Evolutionary conservation across 2,797 vertebrate species (phyloP).

Genomic region (Bovichtus diacanthus): DNA sequence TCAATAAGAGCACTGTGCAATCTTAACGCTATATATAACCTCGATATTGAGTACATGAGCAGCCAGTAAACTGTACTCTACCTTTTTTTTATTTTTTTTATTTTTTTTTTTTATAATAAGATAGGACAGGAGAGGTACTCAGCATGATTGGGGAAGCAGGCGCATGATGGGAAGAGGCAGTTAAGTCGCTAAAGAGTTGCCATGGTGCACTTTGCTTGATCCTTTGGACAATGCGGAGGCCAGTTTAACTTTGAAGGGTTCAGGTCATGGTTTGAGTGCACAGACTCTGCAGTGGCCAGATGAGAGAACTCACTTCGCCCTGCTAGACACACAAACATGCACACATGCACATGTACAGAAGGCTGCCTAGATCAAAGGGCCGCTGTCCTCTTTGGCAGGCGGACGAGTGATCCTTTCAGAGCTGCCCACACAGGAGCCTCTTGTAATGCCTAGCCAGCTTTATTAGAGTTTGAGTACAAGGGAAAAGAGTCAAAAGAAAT

Average conservation of each 20-base stretch:
- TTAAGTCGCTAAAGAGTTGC: constrained; percentile 47
- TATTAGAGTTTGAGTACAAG: constrained; percentile 67
- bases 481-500: constrained; percentile 18
- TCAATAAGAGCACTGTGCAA: constrained; percentile 27
- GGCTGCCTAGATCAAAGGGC: constrained; percentile 74
- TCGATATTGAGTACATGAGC: constrained; percentile 24
- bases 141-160: constrained; percentile 40
- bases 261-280: constrained; percentile 63
- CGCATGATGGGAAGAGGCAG: constrained; percentile 38
- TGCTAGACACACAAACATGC: constrained; percentile 44
- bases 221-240: constrained; percentile 49
- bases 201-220: constrained; percentile 37
- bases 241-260: constrained; percentile 71
- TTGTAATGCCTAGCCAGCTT: constrained; percentile 74
- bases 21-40: neutral
- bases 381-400: constrained; percentile 77
- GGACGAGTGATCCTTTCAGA: constrained; percentile 78
- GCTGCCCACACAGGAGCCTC: constrained; percentile 75
- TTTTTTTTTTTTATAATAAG: constrained; percentile 45
- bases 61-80: neutral
- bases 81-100: constrained; percentile 26
- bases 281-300: constrained; percentile 60
- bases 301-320: constrained; percentile 64
- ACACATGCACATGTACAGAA: constrained; percentile 56
- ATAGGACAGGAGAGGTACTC: constrained; percentile 40